Base-by-base conservation (phyloP, 2,113 vertebrate genomes). In the Aspidoscelis tigris region DNA sequence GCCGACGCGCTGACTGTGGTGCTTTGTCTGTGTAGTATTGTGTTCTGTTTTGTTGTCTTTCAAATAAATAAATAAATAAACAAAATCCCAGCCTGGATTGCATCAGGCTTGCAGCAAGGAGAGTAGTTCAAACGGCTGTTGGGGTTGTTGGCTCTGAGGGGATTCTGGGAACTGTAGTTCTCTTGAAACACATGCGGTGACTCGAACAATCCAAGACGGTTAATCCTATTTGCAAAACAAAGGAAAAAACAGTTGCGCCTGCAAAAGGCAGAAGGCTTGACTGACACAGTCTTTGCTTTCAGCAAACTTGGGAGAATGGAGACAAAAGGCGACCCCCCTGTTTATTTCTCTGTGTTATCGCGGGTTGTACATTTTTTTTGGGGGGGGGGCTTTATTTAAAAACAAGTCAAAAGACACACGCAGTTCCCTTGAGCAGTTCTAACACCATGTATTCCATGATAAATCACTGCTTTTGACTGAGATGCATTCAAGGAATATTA, bases 101-200 rank as follows among this genome's bases (percentile, higher is more conserved):
- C 78, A 68, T 80, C 78, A 50, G 2, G 43, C 64, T 53, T 47
- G 43, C 78, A 5, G n/a, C 8, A 0, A 22, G 24, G 12, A 50
- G 33, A 33, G 33, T 11, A 44, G 7, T 44, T n/a, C 43, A 1
- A 69, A 50, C 44, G 33, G 78, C 14, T 33, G 26, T 6, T 26
- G 11, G 18, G 33, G 33, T 33, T 14, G 6, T 12, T 41, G 4
- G 22, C 24, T 44, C 9, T 26, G 5, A 68, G 16, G 33, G 77
- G 26, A n/a, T 26, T 14, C 64, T 61, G 77, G 77, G 77, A 80
- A 47, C 5, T 44, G 65, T 80, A 80, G 78, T 53, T 80, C 65
- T 33, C 33, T 33, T 69, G 65, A 16, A 26, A 20, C 7, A 0
- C 8, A 9, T 5, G 5, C 33, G 61, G 41, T 26, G 5, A 4